Percentiles rank a stretch among this genome's conserved stretches.
Evolutionary conservation across 2,113 vertebrate species (phyloP).

Genomic region (Terrapene triunguis): DNA sequence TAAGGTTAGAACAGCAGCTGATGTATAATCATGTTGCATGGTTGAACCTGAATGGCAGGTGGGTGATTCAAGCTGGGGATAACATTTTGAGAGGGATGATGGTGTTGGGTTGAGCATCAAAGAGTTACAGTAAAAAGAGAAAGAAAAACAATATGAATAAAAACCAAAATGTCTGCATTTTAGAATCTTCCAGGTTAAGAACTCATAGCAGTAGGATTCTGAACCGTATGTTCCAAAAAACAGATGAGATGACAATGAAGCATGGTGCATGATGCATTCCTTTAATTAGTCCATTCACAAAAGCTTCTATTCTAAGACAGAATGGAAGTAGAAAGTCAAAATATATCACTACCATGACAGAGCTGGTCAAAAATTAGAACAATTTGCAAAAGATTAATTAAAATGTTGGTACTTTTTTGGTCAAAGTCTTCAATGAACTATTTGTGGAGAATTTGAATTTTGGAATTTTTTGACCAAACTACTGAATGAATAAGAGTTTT

Average conservation of each 20-base stretch:
- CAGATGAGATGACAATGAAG: not conserved
- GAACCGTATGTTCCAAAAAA: not conserved
- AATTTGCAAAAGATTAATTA: not conserved
- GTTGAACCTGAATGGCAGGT: not conserved
- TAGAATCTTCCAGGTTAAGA: not conserved
- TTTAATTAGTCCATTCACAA: fast-evolving
- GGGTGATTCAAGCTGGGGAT: not conserved
- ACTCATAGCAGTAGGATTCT: not conserved
- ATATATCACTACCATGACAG: not conserved
- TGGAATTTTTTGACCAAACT: not conserved
- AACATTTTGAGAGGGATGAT: not conserved
- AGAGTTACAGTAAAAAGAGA: not conserved
- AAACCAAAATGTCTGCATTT: not conserved
- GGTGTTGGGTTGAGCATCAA: not conserved
- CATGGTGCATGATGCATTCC: not conserved
- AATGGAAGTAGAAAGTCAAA: not conserved
- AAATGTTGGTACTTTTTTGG: fast-evolving
- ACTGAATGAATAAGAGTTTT: not conserved
- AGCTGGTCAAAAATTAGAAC: not conserved
- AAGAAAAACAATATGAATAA: not conserved
- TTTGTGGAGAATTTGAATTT: not conserved
- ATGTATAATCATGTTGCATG: not conserved
- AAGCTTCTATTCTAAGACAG: not conserved
- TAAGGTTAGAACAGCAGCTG: not conserved
- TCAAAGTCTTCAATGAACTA: not conserved